Evolutionary conservation across 2,888 invertebrate species (phyloP).

Genomic region (Asteroscopus sphinx): DNA sequence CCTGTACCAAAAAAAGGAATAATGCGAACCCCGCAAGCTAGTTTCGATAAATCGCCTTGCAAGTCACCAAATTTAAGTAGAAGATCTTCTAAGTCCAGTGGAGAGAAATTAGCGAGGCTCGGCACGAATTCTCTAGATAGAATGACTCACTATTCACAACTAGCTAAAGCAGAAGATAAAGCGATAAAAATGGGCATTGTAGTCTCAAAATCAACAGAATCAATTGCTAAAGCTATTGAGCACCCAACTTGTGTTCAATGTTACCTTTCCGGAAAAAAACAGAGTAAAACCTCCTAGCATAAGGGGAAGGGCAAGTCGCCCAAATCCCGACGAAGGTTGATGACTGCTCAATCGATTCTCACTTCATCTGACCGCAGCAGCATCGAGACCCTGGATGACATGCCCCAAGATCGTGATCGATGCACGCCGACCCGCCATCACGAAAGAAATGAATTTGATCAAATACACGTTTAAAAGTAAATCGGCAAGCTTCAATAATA

Average conservation of each 20-base stretch:
- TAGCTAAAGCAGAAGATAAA: conserved; percentile 86
- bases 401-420: conserved; percentile 71
- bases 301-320: conserved; percentile 92
- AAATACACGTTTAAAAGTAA: conserved; percentile 90
- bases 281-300: conserved; percentile 91
- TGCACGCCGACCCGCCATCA: conserved; percentile 78
- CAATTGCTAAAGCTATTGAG: conserved; percentile 90
- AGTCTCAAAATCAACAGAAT: conserved; percentile 88
- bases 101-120: conserved; percentile 83
- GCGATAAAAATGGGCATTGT: conserved; percentile 89
- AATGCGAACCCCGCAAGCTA: conserved; percentile 87
- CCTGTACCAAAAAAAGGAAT: conserved; percentile 87
- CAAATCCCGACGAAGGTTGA: conserved; percentile 80
- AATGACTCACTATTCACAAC: conserved; percentile 85
- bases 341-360: conserved; percentile 75
- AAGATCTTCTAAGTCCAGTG: conserved; percentile 80
- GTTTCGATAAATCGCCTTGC: conserved; percentile 85
- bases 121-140: conserved; percentile 87
- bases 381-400: conserved; percentile 81
- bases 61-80: conserved; percentile 85
- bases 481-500: conserved; percentile 1
- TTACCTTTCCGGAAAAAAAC: conserved; percentile 91
- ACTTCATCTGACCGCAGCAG: conserved; percentile 86
- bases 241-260: conserved; percentile 94
- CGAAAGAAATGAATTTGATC: conserved; percentile 81